Base-by-base conservation (phyloP, 2,113 vertebrate species). In the Carassius carassius region DNA sequence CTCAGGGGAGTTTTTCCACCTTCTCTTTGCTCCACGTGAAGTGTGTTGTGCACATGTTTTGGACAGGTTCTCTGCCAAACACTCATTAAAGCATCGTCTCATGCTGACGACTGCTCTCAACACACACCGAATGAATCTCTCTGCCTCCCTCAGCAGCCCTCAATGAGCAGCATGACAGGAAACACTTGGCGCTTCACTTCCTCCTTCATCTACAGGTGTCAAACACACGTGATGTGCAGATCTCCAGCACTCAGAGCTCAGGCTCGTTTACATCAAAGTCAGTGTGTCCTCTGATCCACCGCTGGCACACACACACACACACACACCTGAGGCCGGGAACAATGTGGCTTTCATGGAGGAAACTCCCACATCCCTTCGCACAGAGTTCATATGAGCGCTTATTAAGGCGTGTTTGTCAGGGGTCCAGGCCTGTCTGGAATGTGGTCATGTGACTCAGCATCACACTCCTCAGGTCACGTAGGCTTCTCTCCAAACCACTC, bases 41-140 rank as follows among this genome's bases (percentile, higher is more conserved):
- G 56, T 60, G 56, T 60, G 56, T n/a, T n/a, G 56, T n/a, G 56
- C 56, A 60, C 56, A 60, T 60, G 56, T 60, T 60, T 60, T 60
- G 19, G 56, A 60, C 19, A 60, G 19, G 56, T n/a, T 60, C 21
- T n/a, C 19, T n/a, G 21, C 19, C 19, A 60, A 21, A 60, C 56
- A 60, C 8, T 60, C 56, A n/a, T 60, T n/a, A 60, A 60, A n/a
- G 19, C 56, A 21, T 60, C 56, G n/a, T 60, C 21, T 60, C 21
- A n/a, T 60, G 56, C 56, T 60, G 56, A 60, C 56, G 56, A 1
- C 21, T n/a, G 21, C 21, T 1, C 1, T 60, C 56, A 60, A 60
- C 56, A 60, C 56, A 60, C 56, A 60, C 56, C 56, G 21, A 60
- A 60, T 60, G 19, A n/a, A 60, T 60, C 56, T 21, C 54, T n/a